These are phyloP conservation scores for Rhinogobius similis DNA, from an alignment of 2,113 vertebrate genomes.

Conservation along the genomic window DNA sequence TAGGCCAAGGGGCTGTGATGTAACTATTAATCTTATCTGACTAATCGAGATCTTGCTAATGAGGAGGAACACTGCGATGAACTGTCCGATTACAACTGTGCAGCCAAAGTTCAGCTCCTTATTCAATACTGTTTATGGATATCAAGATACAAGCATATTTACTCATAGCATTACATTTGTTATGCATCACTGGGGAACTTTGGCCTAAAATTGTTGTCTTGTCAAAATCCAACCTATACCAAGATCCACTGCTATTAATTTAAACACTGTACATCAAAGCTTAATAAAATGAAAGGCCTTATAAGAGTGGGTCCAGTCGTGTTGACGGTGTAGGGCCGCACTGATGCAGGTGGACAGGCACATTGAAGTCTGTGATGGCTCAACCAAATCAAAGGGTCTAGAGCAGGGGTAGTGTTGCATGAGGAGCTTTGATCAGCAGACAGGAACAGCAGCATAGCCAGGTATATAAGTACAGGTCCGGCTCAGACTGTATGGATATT, in stretches of 20 bases:
- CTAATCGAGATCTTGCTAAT: conserved; percentile 58
- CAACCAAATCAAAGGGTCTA: conserved; percentile 40
- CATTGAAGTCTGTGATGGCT: conserved; percentile 14
- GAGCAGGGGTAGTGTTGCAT: conserved; percentile 51
- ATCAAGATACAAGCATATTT: not conserved
- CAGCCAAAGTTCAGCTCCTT: conserved; percentile 67
- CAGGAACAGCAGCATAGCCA: conserved; percentile 34
- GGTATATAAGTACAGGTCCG: conserved; percentile 8
- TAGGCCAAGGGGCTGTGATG: conserved; percentile 46
- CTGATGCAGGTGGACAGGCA: conserved; percentile 2
- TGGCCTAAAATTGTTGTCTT: not conserved
- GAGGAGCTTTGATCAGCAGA: conserved; percentile 68
- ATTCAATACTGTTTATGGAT: not conserved
- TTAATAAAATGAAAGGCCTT: not conserved
- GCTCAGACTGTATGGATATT: conserved; percentile 12
- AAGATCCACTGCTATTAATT: not conserved
- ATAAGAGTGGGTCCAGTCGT: conserved; percentile 11
- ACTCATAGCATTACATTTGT: not conserved
- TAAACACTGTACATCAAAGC: no score
- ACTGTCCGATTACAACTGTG: conserved; percentile 47
- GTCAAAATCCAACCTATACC: not conserved
- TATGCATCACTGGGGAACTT: not conserved
- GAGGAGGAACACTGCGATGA: conserved; percentile 49
- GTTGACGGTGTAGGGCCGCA: conserved; percentile 12
- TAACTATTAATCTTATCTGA: conserved; percentile 70